Evolutionary conservation across 2,113 vertebrate genomes (phyloP).

Genomic region (Catharus bicknelli): DNA sequence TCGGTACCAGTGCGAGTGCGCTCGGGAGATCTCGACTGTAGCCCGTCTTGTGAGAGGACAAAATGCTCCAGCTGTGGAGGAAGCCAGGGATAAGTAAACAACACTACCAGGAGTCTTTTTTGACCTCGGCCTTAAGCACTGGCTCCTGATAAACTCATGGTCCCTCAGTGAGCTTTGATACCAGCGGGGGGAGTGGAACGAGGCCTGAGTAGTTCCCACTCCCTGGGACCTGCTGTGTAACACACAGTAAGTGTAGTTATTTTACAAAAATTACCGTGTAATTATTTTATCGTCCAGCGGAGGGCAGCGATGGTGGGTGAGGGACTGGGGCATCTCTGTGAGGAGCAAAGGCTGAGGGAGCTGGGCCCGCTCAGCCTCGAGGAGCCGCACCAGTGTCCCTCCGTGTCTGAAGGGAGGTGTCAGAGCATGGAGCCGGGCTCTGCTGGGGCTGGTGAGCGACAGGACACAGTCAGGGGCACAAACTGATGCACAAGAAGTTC

Average conservation of each 20-base stretch:
- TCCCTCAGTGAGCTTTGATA: not conserved
- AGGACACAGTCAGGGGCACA: not conserved
- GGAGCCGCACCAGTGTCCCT: rapidly evolving
- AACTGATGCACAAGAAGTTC: not conserved
- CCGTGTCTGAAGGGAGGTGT: not conserved
- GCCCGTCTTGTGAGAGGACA: too few relatives aligned
- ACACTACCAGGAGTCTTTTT: not conserved
- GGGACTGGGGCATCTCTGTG: not conserved
- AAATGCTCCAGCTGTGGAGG: not conserved
- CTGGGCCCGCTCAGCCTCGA: not conserved
- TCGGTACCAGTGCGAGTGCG: rapidly evolving
- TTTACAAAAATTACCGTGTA: not conserved
- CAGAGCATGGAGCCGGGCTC: not conserved
- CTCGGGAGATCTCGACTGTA: rapidly evolving
- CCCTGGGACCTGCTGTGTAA: not conserved
- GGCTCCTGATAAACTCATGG: not conserved
- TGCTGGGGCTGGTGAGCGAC: not conserved
- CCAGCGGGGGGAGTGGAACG: not conserved
- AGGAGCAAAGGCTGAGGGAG: not conserved
- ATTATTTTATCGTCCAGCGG: not conserved
- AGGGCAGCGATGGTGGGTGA: not conserved
- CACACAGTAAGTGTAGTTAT: not conserved
- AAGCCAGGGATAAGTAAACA: not conserved
- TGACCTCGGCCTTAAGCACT: not conserved
- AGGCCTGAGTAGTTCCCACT: not conserved